Conservation (phyloP, 2,888 invertebrate genomes). For the Danaus chrysippus region DNA sequence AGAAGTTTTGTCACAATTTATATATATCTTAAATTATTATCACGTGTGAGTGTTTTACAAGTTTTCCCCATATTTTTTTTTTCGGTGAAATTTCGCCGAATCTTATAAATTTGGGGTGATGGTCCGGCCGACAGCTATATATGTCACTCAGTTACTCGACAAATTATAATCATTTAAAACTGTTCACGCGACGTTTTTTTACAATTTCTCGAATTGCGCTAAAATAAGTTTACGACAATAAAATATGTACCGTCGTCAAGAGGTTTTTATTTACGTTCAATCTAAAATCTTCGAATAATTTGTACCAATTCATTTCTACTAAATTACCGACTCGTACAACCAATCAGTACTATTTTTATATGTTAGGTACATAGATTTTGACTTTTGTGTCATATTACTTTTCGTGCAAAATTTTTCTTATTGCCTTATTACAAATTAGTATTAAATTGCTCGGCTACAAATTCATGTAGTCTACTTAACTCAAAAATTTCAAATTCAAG, state of each 20-base stretch:
- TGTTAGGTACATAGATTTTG: too few species aligned
- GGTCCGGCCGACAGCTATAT: constrained; percentile 22
- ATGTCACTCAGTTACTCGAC: constrained; percentile 30
- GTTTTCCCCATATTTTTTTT: constrained; percentile 15
- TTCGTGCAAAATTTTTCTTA: too few species aligned
- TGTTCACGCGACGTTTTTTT: constrained; percentile 20
- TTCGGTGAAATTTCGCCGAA: constrained; percentile 28
- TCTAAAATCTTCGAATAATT: too few species aligned
- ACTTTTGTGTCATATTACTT: too few species aligned
- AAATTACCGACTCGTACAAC: too few species aligned
- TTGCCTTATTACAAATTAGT: too few species aligned
- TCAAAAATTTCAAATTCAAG: too few species aligned
- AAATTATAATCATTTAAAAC: constrained; percentile 27
- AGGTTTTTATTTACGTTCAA: too few species aligned
- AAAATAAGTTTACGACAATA: constrained; percentile 16
- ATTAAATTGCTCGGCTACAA: too few species aligned
- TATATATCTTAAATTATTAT: constrained; percentile 24
- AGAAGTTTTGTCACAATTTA: background rate
- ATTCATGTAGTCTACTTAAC: too few species aligned
- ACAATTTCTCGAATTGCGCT: constrained; percentile 26
- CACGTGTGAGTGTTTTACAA: constrained; percentile 11
- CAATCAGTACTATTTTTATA: too few species aligned
- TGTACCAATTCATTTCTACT: too few species aligned
- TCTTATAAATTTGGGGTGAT: constrained; percentile 33
- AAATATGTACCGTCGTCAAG: background rate